Percentiles rank a stretch among this genome's conserved stretches.
These are phyloP conservation scores for Epinotia demarniana DNA, from an alignment of 2,888 invertebrate species.

Conservation along the genomic window DNA sequence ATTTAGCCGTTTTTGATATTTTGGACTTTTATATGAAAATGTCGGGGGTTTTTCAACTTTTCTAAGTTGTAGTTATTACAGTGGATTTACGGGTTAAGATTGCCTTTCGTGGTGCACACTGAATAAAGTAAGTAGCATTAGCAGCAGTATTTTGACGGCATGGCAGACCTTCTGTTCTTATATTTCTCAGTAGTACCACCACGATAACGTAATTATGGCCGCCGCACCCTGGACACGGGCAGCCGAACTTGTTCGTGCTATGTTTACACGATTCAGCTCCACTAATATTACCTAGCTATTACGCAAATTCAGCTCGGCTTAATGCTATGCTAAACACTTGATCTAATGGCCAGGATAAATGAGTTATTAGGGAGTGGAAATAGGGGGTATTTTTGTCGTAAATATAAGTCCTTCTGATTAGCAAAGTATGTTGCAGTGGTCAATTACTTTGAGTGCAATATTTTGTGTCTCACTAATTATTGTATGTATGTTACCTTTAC, in stretches of 20 bases:
- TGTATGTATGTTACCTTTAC: background rate
- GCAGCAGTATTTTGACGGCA: background rate
- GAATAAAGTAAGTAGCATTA: too few relatives aligned
- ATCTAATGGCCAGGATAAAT: conserved; percentile 15
- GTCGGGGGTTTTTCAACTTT: too few relatives aligned
- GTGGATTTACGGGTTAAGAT: too few relatives aligned
- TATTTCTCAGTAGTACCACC: conserved; percentile 38
- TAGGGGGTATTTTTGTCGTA: background rate
- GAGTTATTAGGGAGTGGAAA: background rate
- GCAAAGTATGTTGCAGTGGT: background rate
- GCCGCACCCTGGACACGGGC: conserved; percentile 60
- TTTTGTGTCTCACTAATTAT: background rate
- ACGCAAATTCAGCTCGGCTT: conserved; percentile 29
- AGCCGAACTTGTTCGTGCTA: conserved; percentile 58
- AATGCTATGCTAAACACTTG: conserved; percentile 24
- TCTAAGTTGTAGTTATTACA: too few relatives aligned
- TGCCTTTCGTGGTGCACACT: too few relatives aligned
- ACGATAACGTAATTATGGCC: conserved; percentile 74
- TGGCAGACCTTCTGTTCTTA: conserved; percentile 1
- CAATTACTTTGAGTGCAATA: background rate
- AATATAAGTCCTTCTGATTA: background rate
- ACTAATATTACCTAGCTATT: conserved; percentile 34
- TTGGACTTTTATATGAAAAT: too few relatives aligned
- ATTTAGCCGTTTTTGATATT: too few relatives aligned
- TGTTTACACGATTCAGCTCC: conserved; percentile 32